These are phyloP conservation scores for Amblyjoppa proteus DNA, from an alignment of 2,888 invertebrate genomes.

Conservation along the genomic window DNA sequence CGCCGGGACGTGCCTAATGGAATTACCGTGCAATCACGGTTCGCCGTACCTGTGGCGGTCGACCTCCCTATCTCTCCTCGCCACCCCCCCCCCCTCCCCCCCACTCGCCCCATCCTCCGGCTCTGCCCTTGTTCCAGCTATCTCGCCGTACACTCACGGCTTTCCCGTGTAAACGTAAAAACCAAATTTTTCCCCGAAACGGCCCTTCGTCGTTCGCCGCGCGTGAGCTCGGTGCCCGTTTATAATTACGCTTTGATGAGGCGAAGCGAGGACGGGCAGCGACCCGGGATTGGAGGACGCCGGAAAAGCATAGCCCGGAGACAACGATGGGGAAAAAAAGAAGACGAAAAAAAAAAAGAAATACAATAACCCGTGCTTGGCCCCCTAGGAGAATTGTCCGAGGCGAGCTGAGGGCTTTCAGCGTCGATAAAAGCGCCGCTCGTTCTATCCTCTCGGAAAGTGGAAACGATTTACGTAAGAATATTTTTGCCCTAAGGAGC, in stretches of 20 bases:
- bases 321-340: conserved; percentile 34
- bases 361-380: conserved; percentile 36
- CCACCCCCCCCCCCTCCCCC: conserved; percentile 28
- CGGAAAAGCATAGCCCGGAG: conserved; percentile 43
- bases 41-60: conserved; percentile 65
- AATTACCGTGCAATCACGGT: conserved; percentile 80
- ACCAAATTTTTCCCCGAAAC: conserved; percentile 60
- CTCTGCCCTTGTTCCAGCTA: conserved; percentile 27
- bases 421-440: conserved; percentile 69
- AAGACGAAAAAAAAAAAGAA: conserved; percentile 37
- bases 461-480: conserved; percentile 62
- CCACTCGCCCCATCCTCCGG: conserved; percentile 22
- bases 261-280: conserved; percentile 55
- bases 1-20: conserved; percentile 77
- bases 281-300: conserved; percentile 1
- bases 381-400: conserved; percentile 61
- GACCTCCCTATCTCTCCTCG: conserved; percentile 32
- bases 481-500: conserved; percentile 44
- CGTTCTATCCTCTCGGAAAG: conserved; percentile 38
- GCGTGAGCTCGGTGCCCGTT: conserved; percentile 50
- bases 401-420: conserved; percentile 56
- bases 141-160: conserved; percentile 32
- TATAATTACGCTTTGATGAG: conserved; percentile 69
- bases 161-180: conserved; percentile 58
- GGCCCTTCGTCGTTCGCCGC: conserved; percentile 56